Base-by-base conservation (phyloP, 2,888 invertebrate species). In the Campopleginae sp. region DNA sequence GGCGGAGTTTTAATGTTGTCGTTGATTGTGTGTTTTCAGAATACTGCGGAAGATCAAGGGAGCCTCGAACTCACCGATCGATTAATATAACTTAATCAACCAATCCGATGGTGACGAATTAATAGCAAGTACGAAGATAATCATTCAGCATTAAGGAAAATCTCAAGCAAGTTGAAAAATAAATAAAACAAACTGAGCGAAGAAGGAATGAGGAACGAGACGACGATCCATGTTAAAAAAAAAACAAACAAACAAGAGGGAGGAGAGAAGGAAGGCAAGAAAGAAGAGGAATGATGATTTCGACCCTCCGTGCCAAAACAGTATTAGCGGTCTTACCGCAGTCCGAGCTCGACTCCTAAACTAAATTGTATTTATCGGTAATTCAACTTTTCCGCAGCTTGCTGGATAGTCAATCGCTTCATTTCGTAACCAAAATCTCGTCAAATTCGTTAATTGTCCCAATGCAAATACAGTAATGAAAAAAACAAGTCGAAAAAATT, bases 251-350 rank as follows among this genome's bases (percentile, higher is more conserved):
- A 79, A 27, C 14, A 58, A 27, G 27, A 58, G 27, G 27, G 12
- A 14, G 27, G 14, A 27, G 61, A 72, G 58, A 54, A 74, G 19
- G 75, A 81, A 44, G 66, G 77, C 54, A 80, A 77, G 23, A 63
- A 38, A 23, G 23, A 79, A 61, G 48, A 84, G 54, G 61, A 74
- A 70, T 66, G 71, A 72, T 70, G 72, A 87, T 88, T 89, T 88
- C 85, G 79, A 84, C 85, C 85, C 83, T 88, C 87, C 86, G 81
- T 86, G 88, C 89, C 88, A 86, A 87, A 89, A 86, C 91, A 90
- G 90, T 91, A 91, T 89, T 91, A 91, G 88, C 90, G 90, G 90
- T 89, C 86, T 80, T 86, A 88, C 88, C 87, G 89, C 90, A 89
- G 86, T 90, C 88, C 88, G 89, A 90, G 87, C 88, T 90, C 89